Base-by-base conservation (phyloP, 2,113 vertebrate genomes). In the Bettongia penicillata region DNA sequence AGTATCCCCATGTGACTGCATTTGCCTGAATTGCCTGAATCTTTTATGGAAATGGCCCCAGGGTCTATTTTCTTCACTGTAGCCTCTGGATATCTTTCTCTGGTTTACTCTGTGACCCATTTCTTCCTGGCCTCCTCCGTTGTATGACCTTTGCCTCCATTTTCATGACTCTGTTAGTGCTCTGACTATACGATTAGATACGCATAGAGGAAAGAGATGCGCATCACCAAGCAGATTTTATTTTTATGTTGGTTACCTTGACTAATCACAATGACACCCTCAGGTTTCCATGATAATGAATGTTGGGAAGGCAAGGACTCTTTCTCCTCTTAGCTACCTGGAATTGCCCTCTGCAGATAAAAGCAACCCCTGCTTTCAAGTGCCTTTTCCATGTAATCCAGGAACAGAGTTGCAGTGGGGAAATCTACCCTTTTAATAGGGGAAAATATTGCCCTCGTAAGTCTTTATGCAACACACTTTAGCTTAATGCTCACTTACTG, bases 401-500 rank as follows among this genome's bases (percentile, higher is more conserved):
- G 94, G 93, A 91, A 91, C 51, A 14, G 90, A 51, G 43, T 92
- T 51, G 95, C 91, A 95, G 92, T 43, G 95, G 91, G 95, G 84
- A 94, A 93, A 94, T 53, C 90, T 11, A 7, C 43, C 9, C 31
- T 96, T 96, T 96, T 98, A 97, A 97, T 51, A 9, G 95, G 93
- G 94, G 93, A 91, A 97, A 97, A 95, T 97, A 96, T 95, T 95
- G 94, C 94, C 91, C 92, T 98, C 53, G 0, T 97, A 97, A 98
- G 95, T 97, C 97, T 97, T 97, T 97, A 96, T 96, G 97, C 84
- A 53, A 5, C 12, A 25, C 53, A 37, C 92, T 98, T 97, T 93
- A 94, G 93, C 97, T 97, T 98, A 98, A 94, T 94, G 94, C 96
- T 98, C 93, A 91, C 94, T 97, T 98, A 96, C 95, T 95, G 95